Evolutionary conservation across 2,888 invertebrate species (phyloP).

Genomic region (Escarpia spicata): DNA sequence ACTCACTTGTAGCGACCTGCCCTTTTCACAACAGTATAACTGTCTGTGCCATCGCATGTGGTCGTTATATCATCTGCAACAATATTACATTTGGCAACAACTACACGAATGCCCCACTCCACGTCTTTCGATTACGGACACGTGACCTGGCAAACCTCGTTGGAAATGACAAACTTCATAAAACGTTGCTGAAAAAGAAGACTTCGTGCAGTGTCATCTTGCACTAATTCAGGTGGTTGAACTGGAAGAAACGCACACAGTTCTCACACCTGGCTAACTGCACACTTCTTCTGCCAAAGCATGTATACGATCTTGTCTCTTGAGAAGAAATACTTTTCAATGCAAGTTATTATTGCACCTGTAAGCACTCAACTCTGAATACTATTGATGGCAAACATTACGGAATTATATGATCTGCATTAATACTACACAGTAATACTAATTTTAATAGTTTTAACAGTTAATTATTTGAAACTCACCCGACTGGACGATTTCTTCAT

Average conservation of each 20-base stretch:
- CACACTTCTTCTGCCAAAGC: neutral
- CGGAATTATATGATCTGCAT: too few relatives aligned
- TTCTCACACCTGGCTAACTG: neutral
- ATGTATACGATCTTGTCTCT: neutral
- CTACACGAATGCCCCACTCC: neutral
- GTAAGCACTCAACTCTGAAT: too few relatives aligned
- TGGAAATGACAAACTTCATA: neutral
- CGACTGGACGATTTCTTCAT: neutral
- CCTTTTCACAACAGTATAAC: slow-evolving; percentile 88
- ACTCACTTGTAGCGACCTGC: slow-evolving; percentile 88
- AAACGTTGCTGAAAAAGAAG: neutral
- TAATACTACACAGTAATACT: too few relatives aligned
- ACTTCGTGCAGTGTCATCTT: neutral
- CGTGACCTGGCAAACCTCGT: neutral
- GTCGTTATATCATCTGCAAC: slow-evolving; percentile 92
- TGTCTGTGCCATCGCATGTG: slow-evolving; percentile 93
- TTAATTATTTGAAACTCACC: too few relatives aligned
- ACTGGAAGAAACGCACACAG: neutral
- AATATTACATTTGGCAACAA: neutral
- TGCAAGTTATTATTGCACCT: too few relatives aligned
- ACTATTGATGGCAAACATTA: too few relatives aligned
- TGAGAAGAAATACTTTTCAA: too few relatives aligned
- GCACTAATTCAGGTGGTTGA: neutral
- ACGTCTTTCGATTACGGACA: neutral
- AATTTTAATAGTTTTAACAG: too few relatives aligned